Percentiles rank a stretch among this genome's conserved stretches.
phyloP scores from a whole-genome alignment of 2,797 vertebrate genomes.

The Pelobates cultripes region DNA sequence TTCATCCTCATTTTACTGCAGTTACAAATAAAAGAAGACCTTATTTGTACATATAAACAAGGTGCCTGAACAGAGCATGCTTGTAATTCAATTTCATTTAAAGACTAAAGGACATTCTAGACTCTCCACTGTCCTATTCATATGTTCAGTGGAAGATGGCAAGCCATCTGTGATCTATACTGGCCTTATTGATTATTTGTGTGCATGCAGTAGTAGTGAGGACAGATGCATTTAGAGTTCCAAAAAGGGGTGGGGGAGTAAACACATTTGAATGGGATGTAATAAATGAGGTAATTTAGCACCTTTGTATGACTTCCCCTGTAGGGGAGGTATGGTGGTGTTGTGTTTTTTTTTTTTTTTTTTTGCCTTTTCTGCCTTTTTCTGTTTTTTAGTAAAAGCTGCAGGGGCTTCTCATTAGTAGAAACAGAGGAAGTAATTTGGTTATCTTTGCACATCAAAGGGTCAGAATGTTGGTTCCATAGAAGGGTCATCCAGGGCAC shows the following conservation, averaged over 20 bases:
- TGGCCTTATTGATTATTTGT: constrained; percentile 31
- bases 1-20: background rate
- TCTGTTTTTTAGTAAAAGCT: constrained; percentile 51
- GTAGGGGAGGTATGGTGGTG: constrained; percentile 20
- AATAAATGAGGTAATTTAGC: constrained; percentile 54
- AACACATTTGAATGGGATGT: constrained; percentile 53
- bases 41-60: background rate
- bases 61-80: background rate
- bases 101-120: too few species aligned
- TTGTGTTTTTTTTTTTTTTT: constrained; percentile 14
- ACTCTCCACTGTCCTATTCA: background rate
- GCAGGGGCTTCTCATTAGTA: constrained; percentile 51
- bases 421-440: constrained; percentile 58
- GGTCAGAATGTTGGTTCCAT: constrained; percentile 38
- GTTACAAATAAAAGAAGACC: background rate
- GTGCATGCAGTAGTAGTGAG: constrained; percentile 53
- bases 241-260: background rate
- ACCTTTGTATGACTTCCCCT: constrained; percentile 22
- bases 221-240: constrained; percentile 52
- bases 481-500: constrained; percentile 48
- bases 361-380: background rate
- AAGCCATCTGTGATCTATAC: constrained; percentile 31
- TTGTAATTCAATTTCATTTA: background rate
- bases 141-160: constrained; percentile 10
- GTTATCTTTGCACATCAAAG: constrained; percentile 60